Conservation (phyloP, 2,113 vertebrate species). For the Lasiurus cinereus region DNA sequence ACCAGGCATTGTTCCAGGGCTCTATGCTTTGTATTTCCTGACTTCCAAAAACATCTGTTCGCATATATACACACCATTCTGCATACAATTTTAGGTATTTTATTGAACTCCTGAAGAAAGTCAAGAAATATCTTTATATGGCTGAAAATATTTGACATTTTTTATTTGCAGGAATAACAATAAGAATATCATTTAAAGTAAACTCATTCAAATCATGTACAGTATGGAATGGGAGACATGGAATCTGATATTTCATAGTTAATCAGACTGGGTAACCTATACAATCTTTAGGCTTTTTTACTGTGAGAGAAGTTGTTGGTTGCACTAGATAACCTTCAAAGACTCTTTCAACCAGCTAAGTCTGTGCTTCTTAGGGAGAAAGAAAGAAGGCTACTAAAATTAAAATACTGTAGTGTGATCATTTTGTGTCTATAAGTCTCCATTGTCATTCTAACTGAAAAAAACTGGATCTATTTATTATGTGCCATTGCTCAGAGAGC, state of each 20-base stretch:
- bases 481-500: neutral
- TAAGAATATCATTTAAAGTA: neutral
- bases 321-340: neutral
- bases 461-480: neutral
- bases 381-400: neutral
- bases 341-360: neutral
- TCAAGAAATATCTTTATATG: neutral
- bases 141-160: conserved; percentile 39
- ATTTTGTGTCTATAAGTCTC: neutral
- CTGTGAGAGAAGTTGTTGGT: neutral
- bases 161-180: conserved; percentile 26
- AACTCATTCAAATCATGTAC: neutral
- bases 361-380: conserved; percentile 1
- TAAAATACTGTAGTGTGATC: neutral
- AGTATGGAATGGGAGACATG: neutral
- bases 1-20: neutral
- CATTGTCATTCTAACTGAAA: conserved; percentile 14
- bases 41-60: neutral
- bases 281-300: neutral
- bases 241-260: neutral
- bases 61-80: neutral
- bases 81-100: neutral
- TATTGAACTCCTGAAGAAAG: neutral
- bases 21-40: neutral
- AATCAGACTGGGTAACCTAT: neutral